Evolutionary conservation across 2,888 invertebrate species (phyloP), one percentile per base, ranked within the genome.

Genomic region (Euclidia mi): DNA sequence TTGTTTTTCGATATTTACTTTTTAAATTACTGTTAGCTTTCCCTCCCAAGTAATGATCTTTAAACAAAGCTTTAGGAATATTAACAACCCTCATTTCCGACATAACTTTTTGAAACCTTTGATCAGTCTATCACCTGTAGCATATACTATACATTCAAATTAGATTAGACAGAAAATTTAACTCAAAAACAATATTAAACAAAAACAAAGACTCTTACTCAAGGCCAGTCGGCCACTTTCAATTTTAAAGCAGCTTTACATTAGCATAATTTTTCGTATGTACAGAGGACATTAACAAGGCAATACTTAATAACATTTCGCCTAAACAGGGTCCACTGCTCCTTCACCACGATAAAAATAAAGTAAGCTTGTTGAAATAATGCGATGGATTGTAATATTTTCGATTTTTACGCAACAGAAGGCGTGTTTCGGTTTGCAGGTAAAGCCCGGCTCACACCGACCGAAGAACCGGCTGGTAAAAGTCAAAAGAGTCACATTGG

Each of bases 401-500:
- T 40, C 2, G 12, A n/a, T 38, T 41, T 53, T 60, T 15, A 28
- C 55, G 15, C 2, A 7, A 14, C 31, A 52, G 41, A 25, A 25
- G 15, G 15, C 47, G 18, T 9, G 4, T 14, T 28, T 49, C 38
- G 43, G 41, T 7, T 37, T 44, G 43, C 55, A 57, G 50, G 61
- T 62, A 53, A 57, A 49, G 59, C 43, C 55, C 45, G 41, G 43
- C 59, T 47, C 72, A 45, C 43, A 41, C 56, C 59, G 65, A 62
- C 58, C 45, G 69, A 47, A 56, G 65, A 85, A 85, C 89, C 85
- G 88, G 85, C 79, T 76, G 73, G 74, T 80, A 90, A 90, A 47
- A 87, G 91, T 91, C 90, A 87, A 83, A 84, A 65, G 80, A 89
- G 91, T 91, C 90, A 91, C 91, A 82, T 91, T 91, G 84, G 72